Evolutionary conservation across 2,113 vertebrate species (phyloP).

Genomic region (Leiothrix lutea): DNA sequence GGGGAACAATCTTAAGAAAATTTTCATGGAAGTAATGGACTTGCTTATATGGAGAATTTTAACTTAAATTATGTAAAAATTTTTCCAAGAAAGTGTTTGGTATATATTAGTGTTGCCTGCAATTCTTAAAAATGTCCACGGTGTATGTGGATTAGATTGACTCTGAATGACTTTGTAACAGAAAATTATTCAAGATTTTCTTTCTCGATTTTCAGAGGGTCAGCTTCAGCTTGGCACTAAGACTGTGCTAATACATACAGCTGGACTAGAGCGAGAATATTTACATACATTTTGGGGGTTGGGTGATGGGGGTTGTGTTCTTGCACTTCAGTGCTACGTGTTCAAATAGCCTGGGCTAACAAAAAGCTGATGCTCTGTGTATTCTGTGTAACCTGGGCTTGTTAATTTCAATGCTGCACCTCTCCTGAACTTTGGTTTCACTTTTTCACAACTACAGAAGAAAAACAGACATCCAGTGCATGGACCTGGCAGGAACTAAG

Average conservation of each 20-base stretch:
- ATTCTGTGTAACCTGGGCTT: neutral
- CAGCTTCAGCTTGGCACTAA: neutral
- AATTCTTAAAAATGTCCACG: neutral
- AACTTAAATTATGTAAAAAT: neutral
- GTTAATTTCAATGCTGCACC: neutral
- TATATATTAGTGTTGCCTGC: neutral
- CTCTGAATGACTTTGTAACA: neutral
- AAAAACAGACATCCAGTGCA: neutral
- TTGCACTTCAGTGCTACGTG: neutral
- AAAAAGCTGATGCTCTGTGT: neutral
- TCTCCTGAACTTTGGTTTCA: neutral
- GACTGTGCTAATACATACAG: neutral
- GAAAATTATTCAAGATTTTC: neutral
- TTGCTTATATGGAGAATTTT: neutral
- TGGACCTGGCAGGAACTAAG: neutral
- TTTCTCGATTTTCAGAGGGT: neutral
- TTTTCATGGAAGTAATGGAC: neutral
- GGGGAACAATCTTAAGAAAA: neutral
- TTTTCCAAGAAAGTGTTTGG: neutral
- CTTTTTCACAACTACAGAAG: neutral
- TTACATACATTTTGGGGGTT: accelerated
- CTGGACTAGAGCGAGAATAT: neutral
- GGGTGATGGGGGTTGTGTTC: neutral
- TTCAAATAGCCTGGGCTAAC: neutral
- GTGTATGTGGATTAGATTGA: neutral